Evolutionary conservation across 1,140 invertebrate genomes (phyloP), one percentile per base, ranked within the genome.

Genomic region (Atta texana): DNA sequence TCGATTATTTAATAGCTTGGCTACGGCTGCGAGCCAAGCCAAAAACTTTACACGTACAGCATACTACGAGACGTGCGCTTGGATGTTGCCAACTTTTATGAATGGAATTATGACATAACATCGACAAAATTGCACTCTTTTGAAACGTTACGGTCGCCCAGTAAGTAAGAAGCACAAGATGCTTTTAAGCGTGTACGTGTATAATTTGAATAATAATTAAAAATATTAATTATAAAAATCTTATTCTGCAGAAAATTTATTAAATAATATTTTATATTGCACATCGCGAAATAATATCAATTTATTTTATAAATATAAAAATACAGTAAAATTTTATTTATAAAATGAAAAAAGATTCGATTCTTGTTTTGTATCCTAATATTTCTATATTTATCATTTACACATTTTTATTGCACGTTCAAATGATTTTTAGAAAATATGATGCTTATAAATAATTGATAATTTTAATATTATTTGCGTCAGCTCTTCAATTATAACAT

Each of bases 1-100:
- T 84, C 53, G 71, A 89, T 90, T 90, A 89, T 89, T 91, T 91
- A 91, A 91, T 90, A 86, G 86, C 63, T 86, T 81, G 90, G 85
- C 82, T 86, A 39, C 49, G 61, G 55, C 69, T 87, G 77, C 87
- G 86, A 86, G 81, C 55, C 82, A 89, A 81, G 81, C 55, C 82
- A 89, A 81, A 44, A 57, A 16, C n/a, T 69, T 77, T 39, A 81
- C 51, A 81, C 31, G 21, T 28, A 55, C 31, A 68, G 64, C 21
- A 81, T 39, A 81, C 49, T 69, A 31, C n/a, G 31, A 69, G 49
- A 28, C 49, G 44, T 80, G 61, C 28, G 49, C 57, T 3, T 21
- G 57, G 51, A 44, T 16, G 55, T 76, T 76, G 75, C 61, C 61
- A 80, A 66, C 59, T 80, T 55, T 66, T 66, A 3, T 80, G 76